A percentile compares a stretch with the other conserved stretches of the same genome.
Evolutionary conservation across 2,888 invertebrate species (phyloP).

Genomic region (Trissolcus brochymenae): DNA sequence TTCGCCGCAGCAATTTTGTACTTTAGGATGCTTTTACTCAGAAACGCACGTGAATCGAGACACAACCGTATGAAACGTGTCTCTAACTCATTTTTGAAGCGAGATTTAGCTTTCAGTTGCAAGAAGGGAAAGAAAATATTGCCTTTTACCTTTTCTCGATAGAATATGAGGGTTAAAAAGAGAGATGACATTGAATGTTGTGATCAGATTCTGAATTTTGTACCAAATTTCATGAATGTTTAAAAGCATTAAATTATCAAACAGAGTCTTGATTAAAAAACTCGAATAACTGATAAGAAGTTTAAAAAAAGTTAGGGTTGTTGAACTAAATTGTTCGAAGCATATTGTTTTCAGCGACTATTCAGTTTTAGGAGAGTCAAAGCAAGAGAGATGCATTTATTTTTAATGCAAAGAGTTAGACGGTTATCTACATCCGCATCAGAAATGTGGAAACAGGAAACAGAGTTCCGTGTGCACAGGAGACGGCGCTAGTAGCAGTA

Average conservation of each 20-base stretch:
- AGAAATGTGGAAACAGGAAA: conserved; percentile 39
- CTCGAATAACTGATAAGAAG: conserved; percentile 14
- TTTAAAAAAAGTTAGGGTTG: conserved; percentile 1
- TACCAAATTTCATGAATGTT: not conserved
- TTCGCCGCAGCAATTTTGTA: conserved; percentile 30
- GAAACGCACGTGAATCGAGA: conserved; percentile 18
- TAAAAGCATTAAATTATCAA: not conserved
- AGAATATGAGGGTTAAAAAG: too few species aligned
- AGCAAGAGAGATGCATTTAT: conserved; percentile 48
- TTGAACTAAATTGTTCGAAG: conserved; percentile 14
- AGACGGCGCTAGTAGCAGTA: conserved; percentile 63
- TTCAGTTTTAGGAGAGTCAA: conserved; percentile 49
- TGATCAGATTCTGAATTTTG: too few species aligned
- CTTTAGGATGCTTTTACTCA: conserved; percentile 33
- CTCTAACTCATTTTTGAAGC: conserved; percentile 10
- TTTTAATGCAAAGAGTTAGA: conserved; percentile 56
- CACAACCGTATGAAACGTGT: conserved; percentile 6
- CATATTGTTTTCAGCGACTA: conserved; percentile 42
- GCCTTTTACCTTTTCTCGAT: not conserved
- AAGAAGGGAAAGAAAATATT: not conserved
- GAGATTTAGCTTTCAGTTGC: not conserved
- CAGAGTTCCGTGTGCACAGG: conserved; percentile 61
- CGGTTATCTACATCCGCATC: conserved; percentile 57
- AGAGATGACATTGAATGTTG: too few species aligned
- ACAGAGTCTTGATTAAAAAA: not conserved